Evolutionary conservation across 2,113 vertebrate genomes (phyloP), one percentile per base, ranked within the genome.

Genomic region (Tachycineta bicolor): DNA sequence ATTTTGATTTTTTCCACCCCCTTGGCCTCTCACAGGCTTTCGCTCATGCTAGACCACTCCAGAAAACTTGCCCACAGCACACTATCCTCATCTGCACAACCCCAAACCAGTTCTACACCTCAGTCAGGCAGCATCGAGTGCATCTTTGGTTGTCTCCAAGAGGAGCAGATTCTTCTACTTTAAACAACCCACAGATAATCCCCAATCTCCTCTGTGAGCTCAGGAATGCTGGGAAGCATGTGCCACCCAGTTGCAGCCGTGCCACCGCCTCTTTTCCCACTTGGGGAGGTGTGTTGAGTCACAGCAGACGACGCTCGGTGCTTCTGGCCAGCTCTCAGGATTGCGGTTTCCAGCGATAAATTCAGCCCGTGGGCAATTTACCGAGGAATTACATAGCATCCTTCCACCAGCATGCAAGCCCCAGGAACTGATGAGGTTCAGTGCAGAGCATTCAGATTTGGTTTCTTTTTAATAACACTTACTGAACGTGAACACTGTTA

Each of bases 391-490:
- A 80, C 63, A 23, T 22, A 8, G 39, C 26, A 0, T 90, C 82
- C 84, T 90, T 94, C 89, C 93, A 94, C 84, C 76, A 80, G 31
- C 46, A 87, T 85, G 84, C 83, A 92, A 87, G 67, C 71, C 93
- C 73, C 89, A 79, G 78, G 89, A 96, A 83, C 78, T 86, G 89
- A 90, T 77, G 91, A 96, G 87, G 87, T 94, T 96, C 92, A 95
- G 79, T 23, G 73, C 91, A 83, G 81, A 94, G 62, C 58, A 76
- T 87, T 91, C 87, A 87, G 75, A 87, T 89, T 97, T 88, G 78
- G 81, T 92, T 96, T 89, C 91, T 93, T 93, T 94, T 93, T 94
- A 97, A 96, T 95, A 96, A 95, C 81, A 83, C 90, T 95, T 89
- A 90, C 93, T 90, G 85, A 95, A 87, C 7, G 10, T 73, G 93